Evolutionary conservation across 2,797 vertebrate genomes (phyloP).

Genomic region (Catharus ustulatus): DNA sequence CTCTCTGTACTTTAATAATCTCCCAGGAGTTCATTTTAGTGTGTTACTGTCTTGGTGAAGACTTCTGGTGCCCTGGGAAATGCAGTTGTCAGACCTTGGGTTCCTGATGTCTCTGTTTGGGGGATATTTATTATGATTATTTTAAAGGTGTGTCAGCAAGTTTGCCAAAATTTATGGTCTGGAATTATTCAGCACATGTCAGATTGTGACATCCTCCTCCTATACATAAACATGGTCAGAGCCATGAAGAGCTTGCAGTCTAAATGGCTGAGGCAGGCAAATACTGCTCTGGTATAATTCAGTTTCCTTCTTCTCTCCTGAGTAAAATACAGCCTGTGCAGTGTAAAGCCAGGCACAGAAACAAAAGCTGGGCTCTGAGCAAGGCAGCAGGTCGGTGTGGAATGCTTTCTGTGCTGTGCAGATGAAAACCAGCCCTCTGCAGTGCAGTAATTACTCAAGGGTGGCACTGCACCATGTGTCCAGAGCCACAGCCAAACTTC

Average conservation of each 20-base stretch:
- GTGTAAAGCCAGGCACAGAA: background rate
- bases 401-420: background rate
- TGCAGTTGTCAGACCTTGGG: background rate
- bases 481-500: background rate
- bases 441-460: background rate
- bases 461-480: background rate
- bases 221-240: background rate
- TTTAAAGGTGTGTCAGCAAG: constrained; percentile 3
- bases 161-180: background rate
- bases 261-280: background rate
- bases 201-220: background rate
- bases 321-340: background rate
- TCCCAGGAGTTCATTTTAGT: background rate
- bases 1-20: background rate
- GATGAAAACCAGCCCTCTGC: background rate
- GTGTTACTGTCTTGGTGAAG: background rate
- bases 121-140: background rate
- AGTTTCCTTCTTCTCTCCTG: background rate
- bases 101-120: background rate
- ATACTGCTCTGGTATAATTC: background rate
- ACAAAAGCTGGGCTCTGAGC: background rate
- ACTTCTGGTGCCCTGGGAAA: background rate
- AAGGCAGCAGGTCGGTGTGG: accelerated
- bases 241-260: background rate
- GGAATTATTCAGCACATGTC: background rate